Base-by-base conservation (phyloP, 2,888 invertebrate genomes). In the Polymixis lichenea region DNA sequence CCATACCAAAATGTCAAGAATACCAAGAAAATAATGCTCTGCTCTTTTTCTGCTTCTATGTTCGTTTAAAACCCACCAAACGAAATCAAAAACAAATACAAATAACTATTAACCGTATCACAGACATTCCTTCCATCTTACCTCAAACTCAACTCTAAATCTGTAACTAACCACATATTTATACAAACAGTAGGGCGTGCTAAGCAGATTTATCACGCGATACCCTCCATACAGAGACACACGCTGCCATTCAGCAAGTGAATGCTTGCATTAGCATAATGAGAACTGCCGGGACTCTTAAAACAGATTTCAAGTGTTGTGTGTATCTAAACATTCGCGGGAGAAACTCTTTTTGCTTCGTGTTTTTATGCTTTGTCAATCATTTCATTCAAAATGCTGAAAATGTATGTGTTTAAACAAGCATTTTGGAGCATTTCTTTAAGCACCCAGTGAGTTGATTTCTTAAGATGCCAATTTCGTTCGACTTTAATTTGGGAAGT, bases 201-300 rank as follows among this genome's bases (percentile, higher is more conserved):
- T 89, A 88, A 91, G 85, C 74, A 89, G 89, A 91, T 92, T 91
- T 92, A 91, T 90, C 84, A 86, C 86, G 84, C 84, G 83, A 89
- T 90, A 84, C 83, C 83, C 80, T 79, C 66, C 51, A 78, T 69
- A 78, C 25, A 43, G 15, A 51, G 19, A 87, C 85, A 90, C 85
- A 72, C n/a, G n/a, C 81, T 83, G 76, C 86, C 84, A 90, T 90
- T 90, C 91, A 89, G 76, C 78, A 87, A 79, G 72, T 90, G 93
- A 92, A 92, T 90, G 89, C 80, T 75, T 83, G 90, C 92, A 94
- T 94, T 94, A 93, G 90, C 92, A 93, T 93, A 93, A 94, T 93
- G 92, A 93, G 89, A 88, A 86, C 76, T 62, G 84, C 78, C 77
- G 89, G 85, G 86, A 80, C 87, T 89, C 88, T 89, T 87, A 86